phyloP scores from a whole-genome alignment of 2,888 invertebrate genomes.

The Thymelicus acteon region DNA sequence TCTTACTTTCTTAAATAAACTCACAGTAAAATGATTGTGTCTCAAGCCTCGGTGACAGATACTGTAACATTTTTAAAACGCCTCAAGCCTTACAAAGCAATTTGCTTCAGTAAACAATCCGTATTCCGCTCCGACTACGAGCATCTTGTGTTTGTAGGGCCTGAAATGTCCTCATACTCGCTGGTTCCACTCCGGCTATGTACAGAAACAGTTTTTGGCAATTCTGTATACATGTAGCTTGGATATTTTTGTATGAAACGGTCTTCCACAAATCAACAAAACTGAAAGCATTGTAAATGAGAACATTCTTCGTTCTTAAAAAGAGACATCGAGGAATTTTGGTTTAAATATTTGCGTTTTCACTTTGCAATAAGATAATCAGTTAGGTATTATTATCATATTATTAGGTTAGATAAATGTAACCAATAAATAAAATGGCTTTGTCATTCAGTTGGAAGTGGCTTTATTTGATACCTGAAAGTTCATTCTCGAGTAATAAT shows the following conservation, averaged over 20 bases:
- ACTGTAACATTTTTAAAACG: constrained; percentile 69
- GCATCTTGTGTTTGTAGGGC: constrained; percentile 24
- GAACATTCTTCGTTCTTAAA: too few relatives aligned
- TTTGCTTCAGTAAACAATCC: constrained; percentile 76
- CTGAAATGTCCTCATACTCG: constrained; percentile 8
- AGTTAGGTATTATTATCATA: too few relatives aligned
- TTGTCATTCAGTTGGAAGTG: too few relatives aligned
- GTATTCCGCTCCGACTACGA: constrained; percentile 41
- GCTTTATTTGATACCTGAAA: too few relatives aligned
- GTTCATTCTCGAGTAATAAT: too few relatives aligned
- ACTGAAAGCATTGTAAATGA: not conserved
- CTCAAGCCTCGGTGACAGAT: constrained; percentile 56
- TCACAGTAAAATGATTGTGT: constrained; percentile 56
- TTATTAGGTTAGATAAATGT: too few relatives aligned
- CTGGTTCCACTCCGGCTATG: not conserved
- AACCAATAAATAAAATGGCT: too few relatives aligned
- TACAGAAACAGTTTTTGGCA: constrained; percentile 7
- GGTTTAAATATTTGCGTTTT: too few relatives aligned
- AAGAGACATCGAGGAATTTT: too few relatives aligned
- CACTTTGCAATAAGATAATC: too few relatives aligned
- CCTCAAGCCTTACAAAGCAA: constrained; percentile 72
- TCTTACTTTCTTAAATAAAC: constrained; percentile 4
- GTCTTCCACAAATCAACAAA: not conserved
- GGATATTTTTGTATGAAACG: not conserved
- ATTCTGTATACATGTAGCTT: not conserved